A percentile compares a stretch with the other conserved stretches of the same genome.
Conservation (phyloP, 2,113 vertebrate genomes). For the Dasyurus viverrinus region DNA sequence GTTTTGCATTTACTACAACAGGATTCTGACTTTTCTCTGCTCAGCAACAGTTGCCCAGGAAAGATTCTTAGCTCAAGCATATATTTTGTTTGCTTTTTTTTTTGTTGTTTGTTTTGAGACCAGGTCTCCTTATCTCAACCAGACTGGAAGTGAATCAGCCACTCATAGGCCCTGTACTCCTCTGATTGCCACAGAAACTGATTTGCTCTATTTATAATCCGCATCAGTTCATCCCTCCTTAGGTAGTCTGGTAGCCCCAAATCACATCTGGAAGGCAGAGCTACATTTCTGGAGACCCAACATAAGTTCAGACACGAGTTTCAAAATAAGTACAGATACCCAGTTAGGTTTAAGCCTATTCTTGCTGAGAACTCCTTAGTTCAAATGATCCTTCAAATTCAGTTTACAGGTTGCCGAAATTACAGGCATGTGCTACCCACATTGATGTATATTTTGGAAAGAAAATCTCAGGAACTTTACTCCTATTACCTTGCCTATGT, state of each 20-base stretch:
- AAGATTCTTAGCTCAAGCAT: background rate
- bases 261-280: background rate
- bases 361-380: background rate
- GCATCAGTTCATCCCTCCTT: background rate
- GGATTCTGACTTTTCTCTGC: background rate
- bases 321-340: background rate
- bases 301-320: background rate
- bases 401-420: background rate
- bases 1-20: background rate
- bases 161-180: background rate
- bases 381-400: background rate
- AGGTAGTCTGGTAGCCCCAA: background rate
- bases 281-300: background rate
- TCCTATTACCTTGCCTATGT: background rate
- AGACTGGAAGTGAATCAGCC: background rate
- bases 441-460: background rate
- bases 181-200: background rate
- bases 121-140: background rate
- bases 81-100: background rate
- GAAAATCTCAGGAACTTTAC: background rate
- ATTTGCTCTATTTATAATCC: background rate
- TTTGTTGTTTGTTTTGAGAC: background rate
- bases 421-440: background rate
- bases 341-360: background rate
- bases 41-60: background rate